Evolutionary conservation across 2,113 vertebrate genomes (phyloP), one percentile per base, ranked within the genome.

Genomic region (Callionymus lyra): DNA sequence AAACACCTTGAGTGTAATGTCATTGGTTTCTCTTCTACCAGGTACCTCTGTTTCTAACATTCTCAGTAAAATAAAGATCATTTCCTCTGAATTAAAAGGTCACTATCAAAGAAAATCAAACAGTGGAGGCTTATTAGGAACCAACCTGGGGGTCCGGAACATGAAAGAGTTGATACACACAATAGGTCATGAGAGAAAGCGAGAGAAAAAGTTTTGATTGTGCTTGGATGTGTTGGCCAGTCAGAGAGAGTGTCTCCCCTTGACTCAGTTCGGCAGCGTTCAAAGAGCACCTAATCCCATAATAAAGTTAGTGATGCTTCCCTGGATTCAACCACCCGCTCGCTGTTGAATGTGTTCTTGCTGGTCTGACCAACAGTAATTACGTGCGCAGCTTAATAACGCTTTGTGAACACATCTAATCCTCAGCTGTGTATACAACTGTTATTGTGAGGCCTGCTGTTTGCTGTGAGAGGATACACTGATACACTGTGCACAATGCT

Each of bases 261-360:
- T 21, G 27, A 60, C 60, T 66, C 53, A 52, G 51, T 9, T 62
- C 56, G 69, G 68, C 67, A 21, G 52, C 55, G 72, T 70, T 78
- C 57, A 79, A 72, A 80, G 66, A 53, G 42, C 52, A 58, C 59
- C 51, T 82, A 78, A 86, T 85, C 82, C 66, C 47, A 52, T 85
- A 81, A 82, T 74, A 60, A 65, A 59, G 69, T 85, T 85, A 86
- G 81, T 79, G 74, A 79, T 48, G 82, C 70, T 74, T 63, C 65
- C 56, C 34, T 80, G 77, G 66, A 71, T 78, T 74, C 72, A 27
- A 59, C 72, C 60, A 68, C 48, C 58, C 36, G 39, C 71, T 75
- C 60, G 33, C 70, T 68, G 64, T 42, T 68, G 67, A 80, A 81
- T 71, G 68, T 57, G 60, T 63, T 60, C 68, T 79, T 56, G 76